These are phyloP conservation scores for Lasioglossum marginatum DNA, from an alignment of 2,888 invertebrate species.

Conservation along the genomic window DNA sequence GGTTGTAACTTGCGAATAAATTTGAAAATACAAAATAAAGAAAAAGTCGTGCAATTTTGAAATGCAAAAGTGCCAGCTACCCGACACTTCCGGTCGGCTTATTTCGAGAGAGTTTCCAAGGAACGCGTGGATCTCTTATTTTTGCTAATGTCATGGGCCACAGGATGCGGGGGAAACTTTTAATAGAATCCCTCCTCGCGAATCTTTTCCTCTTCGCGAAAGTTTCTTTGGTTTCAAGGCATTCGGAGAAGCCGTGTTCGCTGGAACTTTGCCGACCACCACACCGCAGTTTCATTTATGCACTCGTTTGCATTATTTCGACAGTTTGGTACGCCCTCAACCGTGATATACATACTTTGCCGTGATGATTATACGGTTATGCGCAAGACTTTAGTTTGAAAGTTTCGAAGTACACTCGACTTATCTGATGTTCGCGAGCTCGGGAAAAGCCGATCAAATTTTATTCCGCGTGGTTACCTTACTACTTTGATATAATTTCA, in stretches of 20 bases:
- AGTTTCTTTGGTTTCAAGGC: constrained; percentile 21
- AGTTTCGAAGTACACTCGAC: not conserved
- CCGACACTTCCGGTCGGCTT: not conserved
- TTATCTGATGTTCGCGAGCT: not conserved
- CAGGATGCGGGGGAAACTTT: constrained; percentile 29
- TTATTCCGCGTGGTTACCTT: not conserved
- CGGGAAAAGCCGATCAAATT: not conserved
- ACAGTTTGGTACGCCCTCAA: constrained; percentile 1
- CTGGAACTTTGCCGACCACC: constrained; percentile 21
- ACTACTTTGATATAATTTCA: not conserved
- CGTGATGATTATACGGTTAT: not conserved
- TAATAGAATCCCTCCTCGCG: constrained; percentile 36
- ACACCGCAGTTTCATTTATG: not conserved
- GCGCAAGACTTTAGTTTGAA: not conserved
- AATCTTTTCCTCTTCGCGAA: constrained; percentile 6
- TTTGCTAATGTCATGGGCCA: not conserved
- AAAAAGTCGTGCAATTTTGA: not conserved
- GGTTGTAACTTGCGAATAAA: not conserved
- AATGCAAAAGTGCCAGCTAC: not conserved
- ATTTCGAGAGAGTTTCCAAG: not conserved
- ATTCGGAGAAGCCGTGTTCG: constrained; percentile 2
- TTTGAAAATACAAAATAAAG: not conserved
- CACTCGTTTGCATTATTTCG: constrained; percentile 19
- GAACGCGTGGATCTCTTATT: constrained; percentile 21
- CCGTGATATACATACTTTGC: not conserved